A percentile compares a stretch with the other conserved stretches of the same genome.
These are phyloP conservation scores for Botia almorhae DNA, from an alignment of 2,797 vertebrate species.

Conservation along the genomic window DNA sequence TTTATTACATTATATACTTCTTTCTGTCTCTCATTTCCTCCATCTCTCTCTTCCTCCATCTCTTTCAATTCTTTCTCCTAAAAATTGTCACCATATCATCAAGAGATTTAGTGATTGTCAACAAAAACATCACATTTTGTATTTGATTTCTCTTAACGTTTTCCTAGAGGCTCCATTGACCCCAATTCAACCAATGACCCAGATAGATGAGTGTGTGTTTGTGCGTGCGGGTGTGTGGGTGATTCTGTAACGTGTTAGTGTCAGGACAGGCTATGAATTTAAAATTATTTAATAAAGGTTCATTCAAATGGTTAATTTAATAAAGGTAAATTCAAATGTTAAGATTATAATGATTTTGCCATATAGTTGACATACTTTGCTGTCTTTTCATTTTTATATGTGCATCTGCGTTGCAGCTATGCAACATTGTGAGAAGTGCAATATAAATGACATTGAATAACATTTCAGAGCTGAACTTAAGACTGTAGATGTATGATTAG, in stretches of 20 bases:
- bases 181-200: constrained; percentile 8
- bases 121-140: constrained; percentile 8
- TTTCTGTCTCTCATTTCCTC: background rate
- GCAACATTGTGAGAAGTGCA: no score
- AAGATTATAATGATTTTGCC: background rate
- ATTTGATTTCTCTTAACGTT: constrained; percentile 1
- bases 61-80: background rate
- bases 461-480: no score
- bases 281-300: background rate
- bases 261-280: background rate
- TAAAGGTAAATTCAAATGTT: background rate
- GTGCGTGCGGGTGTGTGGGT: background rate
- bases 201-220: background rate
- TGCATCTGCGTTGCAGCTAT: no score
- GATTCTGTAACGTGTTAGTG: constrained; percentile 1
- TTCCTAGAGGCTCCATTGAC: background rate
- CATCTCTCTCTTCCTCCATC: background rate
- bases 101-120: constrained; percentile 13
- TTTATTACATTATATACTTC: background rate
- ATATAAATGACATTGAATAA: no score
- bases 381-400: no score
- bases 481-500: no score
- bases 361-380: background rate
- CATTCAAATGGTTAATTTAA: background rate
- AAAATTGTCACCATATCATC: background rate